Base-by-base conservation (phyloP, 2,888 invertebrate species). In the Dryocosmus kuriphilus region DNA sequence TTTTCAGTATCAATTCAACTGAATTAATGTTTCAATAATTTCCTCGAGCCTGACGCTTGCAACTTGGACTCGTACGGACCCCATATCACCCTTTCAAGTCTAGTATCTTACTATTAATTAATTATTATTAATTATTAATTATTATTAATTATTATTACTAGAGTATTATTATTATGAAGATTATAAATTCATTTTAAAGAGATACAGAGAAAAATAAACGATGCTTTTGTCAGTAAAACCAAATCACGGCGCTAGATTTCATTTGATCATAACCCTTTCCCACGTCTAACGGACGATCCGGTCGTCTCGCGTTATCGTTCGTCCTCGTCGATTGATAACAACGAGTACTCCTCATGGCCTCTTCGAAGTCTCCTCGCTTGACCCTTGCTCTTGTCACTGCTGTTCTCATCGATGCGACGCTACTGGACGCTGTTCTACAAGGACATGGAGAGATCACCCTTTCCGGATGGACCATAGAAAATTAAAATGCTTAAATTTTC, bases 161-260 rank as follows among this genome's bases (percentile, higher is more conserved):
- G 88, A 90, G 88, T 90, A 91, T 89, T 90, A 91, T 90, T 89
- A 90, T 87, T 84, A 89, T 88, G 87, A 90, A 89, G 85, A 91
- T 90, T 91, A 91, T 91, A 87, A 91, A 90, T 90, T 91, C 91
- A 90, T 89, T 91, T 89, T 88, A 88, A 89, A 87, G 86, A 87
- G 85, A 89, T 85, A 87, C 85, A 88, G 87, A 89, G 88, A 84
- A 89, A 86, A 91, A 91, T 91, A 91, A 91, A 91, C 86, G 89
- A 91, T 91, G 91, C 91, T 91, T 91, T 91, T 91, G 90, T 90
- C 90, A 91, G 87, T 91, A 91, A 90, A 87, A 88, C 86, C 80
- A 81, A 84, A 79, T 81, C 79, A 83, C 80, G 81, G 79, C 81
- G 80, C 83, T 81, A 81, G 79, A 83, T 83, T 83, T 81, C 79